Base-by-base conservation (phyloP, 2,888 invertebrate species). In the Pristionchus maxplancki region DNA sequence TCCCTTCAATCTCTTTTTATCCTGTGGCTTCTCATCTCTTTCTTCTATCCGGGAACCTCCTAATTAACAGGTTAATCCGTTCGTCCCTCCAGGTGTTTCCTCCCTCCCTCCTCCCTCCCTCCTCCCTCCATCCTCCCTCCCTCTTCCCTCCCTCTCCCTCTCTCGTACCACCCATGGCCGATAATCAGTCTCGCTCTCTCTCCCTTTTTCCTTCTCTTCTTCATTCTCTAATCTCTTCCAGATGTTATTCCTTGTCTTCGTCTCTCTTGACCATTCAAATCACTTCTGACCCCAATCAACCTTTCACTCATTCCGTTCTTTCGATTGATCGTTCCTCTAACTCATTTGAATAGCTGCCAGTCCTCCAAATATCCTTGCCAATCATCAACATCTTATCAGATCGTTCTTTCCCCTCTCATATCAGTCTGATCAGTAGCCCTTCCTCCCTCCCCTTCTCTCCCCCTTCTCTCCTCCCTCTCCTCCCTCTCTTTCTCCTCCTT, bases 41-140 rank as follows among this genome's bases (percentile, higher is more conserved):
- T n/a, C n/a, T n/a, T 58, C 67, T 15, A 13, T n/a, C 31, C 67
- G 67, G 13, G 31, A 67, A 67, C 67, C 67, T 67, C 67, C 31
- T 67, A 67, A 67, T 67, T 67, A 67, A 67, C 67, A 67, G 67
- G 67, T 67, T 67, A 67, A 67, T 67, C 67, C 67, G n/a, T n/a
- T n/a, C n/a, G n/a, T n/a, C n/a, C n/a, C n/a, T n/a, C n/a, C n/a
- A n/a, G n/a, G n/a, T n/a, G n/a, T n/a, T n/a, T n/a, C n/a, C n/a
- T n/a, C n/a, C n/a, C 15, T 58, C 48, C 48, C 48, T 48, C 24
- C 24, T 15, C 31, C 67, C 28, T 13, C 31, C 67, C 67, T 31
- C 31, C 31, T 67, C 31, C 9, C 31, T 67, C 34, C 15, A 1
- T 67, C 28, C 64, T n/a, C 58, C 17, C 58, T 58, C 58, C 17